Base-by-base conservation (phyloP, 2,113 vertebrate genomes). In the Ciconia boyciana region DNA sequence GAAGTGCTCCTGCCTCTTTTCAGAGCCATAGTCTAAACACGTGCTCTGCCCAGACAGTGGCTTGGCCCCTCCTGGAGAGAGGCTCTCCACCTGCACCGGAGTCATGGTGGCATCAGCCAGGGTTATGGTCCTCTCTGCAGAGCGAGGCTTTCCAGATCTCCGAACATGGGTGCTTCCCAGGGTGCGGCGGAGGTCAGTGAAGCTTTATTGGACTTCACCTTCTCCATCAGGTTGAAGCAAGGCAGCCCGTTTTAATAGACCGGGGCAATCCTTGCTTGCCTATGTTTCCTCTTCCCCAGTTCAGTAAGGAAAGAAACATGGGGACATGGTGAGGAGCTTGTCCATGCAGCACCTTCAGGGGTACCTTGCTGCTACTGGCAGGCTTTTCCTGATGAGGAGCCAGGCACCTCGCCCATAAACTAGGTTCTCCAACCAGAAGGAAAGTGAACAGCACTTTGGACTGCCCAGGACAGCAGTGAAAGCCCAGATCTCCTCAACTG, bases 1-100 rank as follows among this genome's bases (percentile, higher is more conserved):
- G 74, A 43, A 34, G 12, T 10, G 32, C 39, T 44, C 62, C 66
- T 54, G 85, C 17, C 26, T 31, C 60, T 71, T 66, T 34, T 19
- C 65, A 14, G 60, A 70, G 64, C 3, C 3, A 20, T 2, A 77
- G 57, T 49, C 28, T 34, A 16, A 34, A 32, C 6, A 0, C 0
- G 6, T 64, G 51, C 60, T 65, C 25, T 78, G 64, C 72, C 52
- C 34, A 16, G 36, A 4, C 2, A 13, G 52, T 11, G 43, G 17
- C 18, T 5, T 28, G 46, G 34, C 22, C 28, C 22, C 28, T 75
- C 32, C 70, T 22, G 22, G 14, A 46, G 7, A 10, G 46, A 13
- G 31, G 14, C 12, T 88, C 34, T 65, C 54, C 11, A 6, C 24
- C 13, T 1, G 1, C 66, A 4, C 79, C 11, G 5, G 21, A 26